Evolutionary conservation across 2,888 invertebrate genomes (phyloP).

Genomic region (Melanostoma mellinum): DNA sequence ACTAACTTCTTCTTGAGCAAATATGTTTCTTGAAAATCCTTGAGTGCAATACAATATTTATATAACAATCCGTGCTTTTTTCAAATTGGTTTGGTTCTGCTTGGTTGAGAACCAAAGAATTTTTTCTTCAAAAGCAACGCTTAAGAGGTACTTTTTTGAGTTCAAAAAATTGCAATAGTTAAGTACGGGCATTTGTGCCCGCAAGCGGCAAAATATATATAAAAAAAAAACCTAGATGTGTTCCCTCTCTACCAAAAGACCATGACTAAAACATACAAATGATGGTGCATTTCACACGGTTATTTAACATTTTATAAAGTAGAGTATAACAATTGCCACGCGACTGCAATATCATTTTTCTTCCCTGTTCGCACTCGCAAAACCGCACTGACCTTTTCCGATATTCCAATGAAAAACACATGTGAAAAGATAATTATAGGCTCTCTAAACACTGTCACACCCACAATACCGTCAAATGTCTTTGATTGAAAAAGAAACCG

Average conservation of each 20-base stretch:
- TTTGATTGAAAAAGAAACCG: constrained; percentile 62
- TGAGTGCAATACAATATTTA: too few species aligned
- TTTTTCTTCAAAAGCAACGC: too few species aligned
- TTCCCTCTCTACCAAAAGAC: constrained; percentile 20
- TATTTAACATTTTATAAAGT: constrained; percentile 19
- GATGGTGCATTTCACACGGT: constrained; percentile 78
- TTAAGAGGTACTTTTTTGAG: too few species aligned
- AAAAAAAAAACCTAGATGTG: too few species aligned
- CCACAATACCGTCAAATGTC: constrained; percentile 68
- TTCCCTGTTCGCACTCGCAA: constrained; percentile 32
- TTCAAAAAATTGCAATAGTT: too few species aligned
- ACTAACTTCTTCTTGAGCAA: too few species aligned
- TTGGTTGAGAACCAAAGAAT: too few species aligned
- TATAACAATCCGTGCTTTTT: too few species aligned
- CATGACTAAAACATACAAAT: constrained; percentile 81
- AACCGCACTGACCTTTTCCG: constrained; percentile 40
- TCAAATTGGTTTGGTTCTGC: too few species aligned
- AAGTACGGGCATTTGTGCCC: too few species aligned
- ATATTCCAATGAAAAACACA: constrained; percentile 75
- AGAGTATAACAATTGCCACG: constrained; percentile 78
- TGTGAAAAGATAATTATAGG: constrained; percentile 76
- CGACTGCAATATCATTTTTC: constrained; percentile 77
- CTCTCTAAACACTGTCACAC: constrained; percentile 79
- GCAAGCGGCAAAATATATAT: too few species aligned
- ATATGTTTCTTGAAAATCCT: too few species aligned